Base-by-base conservation (phyloP, 2,797 vertebrate species). In the Anableps anableps region DNA sequence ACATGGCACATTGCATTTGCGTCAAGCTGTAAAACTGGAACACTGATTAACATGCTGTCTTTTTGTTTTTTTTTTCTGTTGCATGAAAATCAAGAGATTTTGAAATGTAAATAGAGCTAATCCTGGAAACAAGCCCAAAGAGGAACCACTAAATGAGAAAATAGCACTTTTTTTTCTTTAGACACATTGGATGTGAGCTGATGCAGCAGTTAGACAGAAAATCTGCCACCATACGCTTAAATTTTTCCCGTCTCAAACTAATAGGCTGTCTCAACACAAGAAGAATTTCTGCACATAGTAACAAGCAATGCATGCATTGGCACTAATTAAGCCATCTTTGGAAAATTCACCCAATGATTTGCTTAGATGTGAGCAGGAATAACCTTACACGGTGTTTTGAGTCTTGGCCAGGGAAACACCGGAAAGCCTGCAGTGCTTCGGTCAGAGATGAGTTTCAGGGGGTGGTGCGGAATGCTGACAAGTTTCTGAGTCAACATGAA, bases 401-500 rank as follows among this genome's bases (percentile, higher is more conserved):
- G 34, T 47, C 26, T 45, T 4, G 9, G 70, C 78, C 34, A 78
- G 50, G 75, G 72, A 31, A 77, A 83, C 76, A 55, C 45, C 71
- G 78, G 76, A 79, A 90, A 86, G 53, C 11, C 79, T 81, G 72
- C 26, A 82, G 76, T 6, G 29, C 53, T 83, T 62, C 26, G 70
- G 77, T 11, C 43, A 1, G 75, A 85, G 83, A 88, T 81, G 84
- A 88, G 86, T 89, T 85, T 78, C 80, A 85, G 78, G 78, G 62
- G 1, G 7, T 11, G 64, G 47, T 45, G 76, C 68, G 83, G 74
- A 87, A 90, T 84, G 75, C 70, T 11, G 84, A 83, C 88, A 80
- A 78, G 83, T 88, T 88, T 84, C 74, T 81, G 86, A 86, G 88
- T 92, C 81, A 80, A 84, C 84, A 53, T 41, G 75, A 76, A 79